These are phyloP conservation scores for Penaeus vannamei DNA, from an alignment of 1,140 invertebrate genomes.

Conservation along the genomic window DNA sequence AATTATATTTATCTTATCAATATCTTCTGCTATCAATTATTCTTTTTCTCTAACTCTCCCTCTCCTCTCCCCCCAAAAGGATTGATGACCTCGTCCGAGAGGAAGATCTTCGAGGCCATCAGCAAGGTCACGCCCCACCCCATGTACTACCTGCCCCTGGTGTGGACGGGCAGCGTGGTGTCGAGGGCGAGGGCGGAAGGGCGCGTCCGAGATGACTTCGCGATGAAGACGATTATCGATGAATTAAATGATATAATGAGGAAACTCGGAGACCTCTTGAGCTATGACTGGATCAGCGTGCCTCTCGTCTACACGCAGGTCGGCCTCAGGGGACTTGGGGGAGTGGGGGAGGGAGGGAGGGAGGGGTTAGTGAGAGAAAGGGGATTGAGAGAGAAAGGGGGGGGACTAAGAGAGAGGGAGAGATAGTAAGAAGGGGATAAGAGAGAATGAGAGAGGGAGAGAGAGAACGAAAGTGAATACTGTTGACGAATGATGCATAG, in stretches of 20 bases:
- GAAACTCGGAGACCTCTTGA: conserved; percentile 73
- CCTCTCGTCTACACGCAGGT: conserved; percentile 78
- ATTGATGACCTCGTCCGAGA: conserved; percentile 87
- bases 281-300: conserved; percentile 77
- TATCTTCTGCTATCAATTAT: no score
- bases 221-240: conserved; percentile 74
- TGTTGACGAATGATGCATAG: no score
- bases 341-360: no score
- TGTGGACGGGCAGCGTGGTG: conserved; percentile 76
- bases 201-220: conserved; percentile 76
- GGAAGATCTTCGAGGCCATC: conserved; percentile 83
- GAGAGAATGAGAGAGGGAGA: no score
- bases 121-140: conserved; percentile 87
- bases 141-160: conserved; percentile 93
- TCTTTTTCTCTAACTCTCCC: no score
- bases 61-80: conserved; percentile 72
- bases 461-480: no score
- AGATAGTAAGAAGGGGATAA: no score
- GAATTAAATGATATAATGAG: conserved; percentile 72
- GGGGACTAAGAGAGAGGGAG: no score
- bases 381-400: no score
- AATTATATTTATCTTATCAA: no score
- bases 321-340: neutral
- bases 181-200: conserved; percentile 76
- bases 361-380: no score